Base-by-base conservation (phyloP, 1,140 invertebrate species). In the Vanessa tameamea region DNA sequence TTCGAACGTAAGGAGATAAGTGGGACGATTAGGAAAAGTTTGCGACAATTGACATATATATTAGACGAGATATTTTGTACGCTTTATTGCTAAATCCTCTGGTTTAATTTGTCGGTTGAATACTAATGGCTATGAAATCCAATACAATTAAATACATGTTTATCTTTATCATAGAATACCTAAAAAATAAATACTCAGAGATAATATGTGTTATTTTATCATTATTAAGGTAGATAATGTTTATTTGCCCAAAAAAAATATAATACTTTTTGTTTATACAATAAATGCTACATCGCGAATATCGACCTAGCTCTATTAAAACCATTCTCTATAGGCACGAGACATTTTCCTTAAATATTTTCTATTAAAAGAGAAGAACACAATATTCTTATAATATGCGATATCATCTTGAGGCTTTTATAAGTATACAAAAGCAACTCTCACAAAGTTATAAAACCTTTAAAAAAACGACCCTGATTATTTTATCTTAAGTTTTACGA, bases 1-100 rank as follows among this genome's bases (percentile, higher is more conserved):
- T 59, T 65, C 15, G 57, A 37, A 65, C n/a, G 63, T 63, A 68
- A 63, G 15, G 51, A 55, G 73, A 69, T 75, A 74, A 69, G 72
- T 69, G 61, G 31, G 9, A 5, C 55, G 16, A 23, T 64, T 43
- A 37, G 65, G n/a, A 67, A 55, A 69, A 69, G 68, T 69, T 61
- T 59, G 67, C 65, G 66, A 64, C 66, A 47, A 31, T 4, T 47
- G 43, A 48, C 43, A 31, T 53, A 64, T 37, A 51, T 71, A 64
- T 31, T 71, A 26, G 59, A 47, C 43, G 11, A 16, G 16, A 43
- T 70, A 74, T 75, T 70, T 75, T 64, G 47, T 12, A 11, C 47
- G 47, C 26, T 74, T 75, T 75, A 70, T 69, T 57, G n/a, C 12
- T 57, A 13, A 57, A 23, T 57, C 53, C 53, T 20, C 8, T 7